Conservation (phyloP, 2,888 invertebrate species). For the Chelonus formosanus region DNA sequence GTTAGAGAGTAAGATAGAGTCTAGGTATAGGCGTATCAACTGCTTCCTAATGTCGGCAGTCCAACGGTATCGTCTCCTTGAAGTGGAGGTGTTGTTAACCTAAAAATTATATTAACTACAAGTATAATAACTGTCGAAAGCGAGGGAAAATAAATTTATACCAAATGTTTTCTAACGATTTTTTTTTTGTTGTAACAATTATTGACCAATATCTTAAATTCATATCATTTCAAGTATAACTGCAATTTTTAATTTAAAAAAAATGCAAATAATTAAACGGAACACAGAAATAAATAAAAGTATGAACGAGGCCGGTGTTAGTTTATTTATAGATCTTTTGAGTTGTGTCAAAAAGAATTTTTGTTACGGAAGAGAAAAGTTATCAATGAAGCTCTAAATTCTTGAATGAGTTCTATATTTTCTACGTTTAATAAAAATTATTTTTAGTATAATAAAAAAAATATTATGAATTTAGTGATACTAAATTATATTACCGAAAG, state of each 20-base stretch:
- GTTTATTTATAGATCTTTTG: constrained; percentile 28
- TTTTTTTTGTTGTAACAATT: too few species aligned
- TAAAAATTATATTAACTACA: constrained; percentile 1
- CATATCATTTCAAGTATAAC: too few species aligned
- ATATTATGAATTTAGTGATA: too few species aligned
- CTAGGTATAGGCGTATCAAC: constrained; percentile 22
- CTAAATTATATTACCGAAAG: too few species aligned
- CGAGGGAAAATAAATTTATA: neutral
- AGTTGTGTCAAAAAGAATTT: constrained; percentile 19
- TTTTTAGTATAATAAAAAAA: too few species aligned
- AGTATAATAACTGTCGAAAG: neutral
- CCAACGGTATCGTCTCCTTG: constrained; percentile 19
- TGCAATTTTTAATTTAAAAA: neutral
- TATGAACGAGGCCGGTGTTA: constrained; percentile 11
- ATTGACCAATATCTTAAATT: too few species aligned
- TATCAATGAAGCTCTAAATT: neutral
- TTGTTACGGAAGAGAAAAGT: neutral
- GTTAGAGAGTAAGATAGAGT: constrained; percentile 15
- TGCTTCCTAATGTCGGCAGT: constrained; percentile 21
- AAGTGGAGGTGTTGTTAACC: constrained; percentile 10
- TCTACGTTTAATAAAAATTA: too few species aligned
- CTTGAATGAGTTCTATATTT: neutral
- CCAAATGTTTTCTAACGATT: too few species aligned
- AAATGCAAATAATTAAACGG: neutral
- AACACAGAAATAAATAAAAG: constrained; percentile 6